phyloP scores from a whole-genome alignment of 53 echinoderm and acorn worm species.

The Holothuria scabra region DNA sequence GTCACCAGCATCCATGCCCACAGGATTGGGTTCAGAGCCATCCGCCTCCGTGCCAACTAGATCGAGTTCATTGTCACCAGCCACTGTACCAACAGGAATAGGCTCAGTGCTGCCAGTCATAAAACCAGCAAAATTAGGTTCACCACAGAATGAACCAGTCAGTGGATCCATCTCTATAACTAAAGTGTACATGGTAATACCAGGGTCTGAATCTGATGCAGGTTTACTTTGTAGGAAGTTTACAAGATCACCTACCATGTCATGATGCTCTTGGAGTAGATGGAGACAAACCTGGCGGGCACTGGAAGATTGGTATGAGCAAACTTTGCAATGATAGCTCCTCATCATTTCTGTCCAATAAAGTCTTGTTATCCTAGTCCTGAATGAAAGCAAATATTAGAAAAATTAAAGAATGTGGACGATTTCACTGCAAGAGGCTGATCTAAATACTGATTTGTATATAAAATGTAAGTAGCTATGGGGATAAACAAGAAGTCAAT shows the following conservation, averaged over 20 bases:
- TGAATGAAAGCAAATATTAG: neutral
- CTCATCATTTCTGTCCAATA: constrained; percentile 23
- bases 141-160: neutral
- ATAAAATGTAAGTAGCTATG: too few species aligned
- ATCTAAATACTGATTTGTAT: too few species aligned
- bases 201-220: constrained; percentile 17
- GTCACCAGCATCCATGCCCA: neutral
- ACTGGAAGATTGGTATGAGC: constrained; percentile 16
- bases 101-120: neutral
- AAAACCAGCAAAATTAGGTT: neutral
- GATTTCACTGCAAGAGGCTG: too few species aligned
- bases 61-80: neutral
- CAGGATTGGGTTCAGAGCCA: neutral
- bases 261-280: constrained; percentile 17
- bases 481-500: too few species aligned
- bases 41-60: neutral
- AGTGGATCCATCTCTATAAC: constrained; percentile 3
- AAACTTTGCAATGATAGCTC: constrained; percentile 37
- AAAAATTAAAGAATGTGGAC: neutral
- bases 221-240: constrained; percentile 5
- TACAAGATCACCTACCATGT: neutral
- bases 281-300: constrained; percentile 11
- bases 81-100: neutral
- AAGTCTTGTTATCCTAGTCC: constrained; percentile 12
- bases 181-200: neutral